Conservation (phyloP, 2,888 invertebrate species). For the Rotaria sp. region DNA sequence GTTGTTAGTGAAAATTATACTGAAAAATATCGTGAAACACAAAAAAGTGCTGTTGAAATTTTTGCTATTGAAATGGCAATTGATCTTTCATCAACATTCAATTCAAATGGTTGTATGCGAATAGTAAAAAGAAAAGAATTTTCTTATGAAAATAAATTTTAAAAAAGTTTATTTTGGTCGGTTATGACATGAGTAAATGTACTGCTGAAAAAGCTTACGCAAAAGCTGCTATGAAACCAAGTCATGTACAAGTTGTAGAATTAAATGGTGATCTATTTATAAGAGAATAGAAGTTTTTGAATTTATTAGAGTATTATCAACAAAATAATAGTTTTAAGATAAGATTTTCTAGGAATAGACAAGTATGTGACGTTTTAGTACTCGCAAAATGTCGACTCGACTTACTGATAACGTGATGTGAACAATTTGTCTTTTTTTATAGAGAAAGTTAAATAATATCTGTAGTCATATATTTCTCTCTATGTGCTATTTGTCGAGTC, state of each 20-base stretch:
- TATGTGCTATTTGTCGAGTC: too few relatives aligned
- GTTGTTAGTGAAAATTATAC: slow-evolving; percentile 86
- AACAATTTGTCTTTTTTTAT: background rate
- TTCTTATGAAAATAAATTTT: too few relatives aligned
- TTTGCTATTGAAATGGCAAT: slow-evolving; percentile 93
- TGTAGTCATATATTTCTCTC: too few relatives aligned
- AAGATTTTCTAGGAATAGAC: too few relatives aligned
- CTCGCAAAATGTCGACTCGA: background rate
- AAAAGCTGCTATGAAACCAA: slow-evolving; percentile 60
- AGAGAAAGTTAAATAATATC: too few relatives aligned
- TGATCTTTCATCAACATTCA: slow-evolving; percentile 76
- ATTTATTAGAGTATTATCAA: background rate
- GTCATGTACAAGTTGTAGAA: slow-evolving; percentile 84
- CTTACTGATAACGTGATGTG: too few relatives aligned
- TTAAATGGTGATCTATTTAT: slow-evolving; percentile 64
- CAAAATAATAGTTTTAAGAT: background rate
- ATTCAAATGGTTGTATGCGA: slow-evolving; percentile 69
- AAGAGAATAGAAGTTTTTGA: background rate
- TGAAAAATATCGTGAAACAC: slow-evolving; percentile 63
- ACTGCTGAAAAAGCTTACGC: slow-evolving; percentile 62
- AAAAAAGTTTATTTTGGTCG: slow-evolving; percentile 59
- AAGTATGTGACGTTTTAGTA: background rate
- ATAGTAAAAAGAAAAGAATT: slow-evolving; percentile 57
- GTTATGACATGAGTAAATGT: slow-evolving; percentile 82
- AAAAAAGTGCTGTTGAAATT: slow-evolving; percentile 83